Conservation (phyloP, 2,888 invertebrate genomes). For the Trachelus stipa region DNA sequence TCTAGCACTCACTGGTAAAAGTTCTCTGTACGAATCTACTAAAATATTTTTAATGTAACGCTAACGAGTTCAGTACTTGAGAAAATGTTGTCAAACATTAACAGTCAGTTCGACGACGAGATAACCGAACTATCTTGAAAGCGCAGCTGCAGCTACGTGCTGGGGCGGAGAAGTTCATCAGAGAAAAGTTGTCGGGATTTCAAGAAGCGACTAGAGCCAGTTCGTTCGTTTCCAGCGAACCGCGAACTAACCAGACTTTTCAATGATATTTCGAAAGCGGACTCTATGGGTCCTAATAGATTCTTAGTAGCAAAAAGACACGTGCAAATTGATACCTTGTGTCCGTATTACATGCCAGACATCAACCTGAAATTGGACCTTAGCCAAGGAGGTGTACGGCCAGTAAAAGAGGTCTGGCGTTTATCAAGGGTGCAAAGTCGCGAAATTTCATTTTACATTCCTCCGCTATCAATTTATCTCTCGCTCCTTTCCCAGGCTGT, state of each 20-base stretch:
- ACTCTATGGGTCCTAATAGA: background rate
- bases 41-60: background rate
- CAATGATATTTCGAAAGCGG: background rate
- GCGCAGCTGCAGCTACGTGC: background rate
- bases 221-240: background rate
- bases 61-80: background rate
- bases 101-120: background rate
- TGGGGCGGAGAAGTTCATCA: background rate
- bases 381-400: background rate
- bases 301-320: slow-evolving; percentile 3
- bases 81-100: background rate
- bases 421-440: background rate
- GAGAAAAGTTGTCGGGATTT: background rate
- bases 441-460: background rate
- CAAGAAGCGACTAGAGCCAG: background rate
- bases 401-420: background rate
- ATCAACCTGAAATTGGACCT: slow-evolving; percentile 9
- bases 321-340: slow-evolving; percentile 11
- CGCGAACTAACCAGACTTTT: background rate
- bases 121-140: background rate
- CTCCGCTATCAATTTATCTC: background rate
- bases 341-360: background rate
- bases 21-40: background rate
- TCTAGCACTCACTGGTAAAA: background rate
- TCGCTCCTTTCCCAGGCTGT: background rate